Evolutionary conservation across 2,113 vertebrate genomes (phyloP).

Genomic region (Pteropus alecto): DNA sequence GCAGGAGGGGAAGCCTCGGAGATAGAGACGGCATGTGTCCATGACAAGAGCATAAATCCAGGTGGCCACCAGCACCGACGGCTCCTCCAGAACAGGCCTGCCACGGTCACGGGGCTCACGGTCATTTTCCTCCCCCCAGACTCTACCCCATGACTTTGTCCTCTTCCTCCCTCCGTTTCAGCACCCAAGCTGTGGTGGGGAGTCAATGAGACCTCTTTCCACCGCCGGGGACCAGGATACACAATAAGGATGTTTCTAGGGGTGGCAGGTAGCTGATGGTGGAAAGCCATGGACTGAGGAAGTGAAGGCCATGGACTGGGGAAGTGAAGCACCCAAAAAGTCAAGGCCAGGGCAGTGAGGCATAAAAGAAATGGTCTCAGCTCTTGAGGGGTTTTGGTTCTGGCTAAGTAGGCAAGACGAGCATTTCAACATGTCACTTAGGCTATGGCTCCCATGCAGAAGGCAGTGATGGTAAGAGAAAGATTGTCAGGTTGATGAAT

Average conservation of each 20-base stretch:
- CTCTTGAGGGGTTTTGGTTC: not conserved
- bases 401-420: not conserved
- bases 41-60: not conserved
- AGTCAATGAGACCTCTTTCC: not conserved
- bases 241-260: not conserved
- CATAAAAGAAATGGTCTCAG: not conserved
- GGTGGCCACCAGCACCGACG: not conserved
- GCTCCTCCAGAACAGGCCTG: not conserved
- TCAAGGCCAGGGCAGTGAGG: not conserved
- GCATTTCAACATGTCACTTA: not conserved
- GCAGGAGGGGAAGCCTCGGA: accelerated
- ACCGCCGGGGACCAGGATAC: too few species aligned
- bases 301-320: too few species aligned
- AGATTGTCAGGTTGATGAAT: not conserved
- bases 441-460: not conserved
- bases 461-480: not conserved
- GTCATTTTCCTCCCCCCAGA: not conserved
- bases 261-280: not conserved
- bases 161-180: not conserved
- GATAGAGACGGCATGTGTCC: not conserved
- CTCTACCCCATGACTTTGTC: not conserved
- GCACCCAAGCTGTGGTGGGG: not conserved
- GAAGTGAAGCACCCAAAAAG: not conserved
- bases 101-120: accelerated
- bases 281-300: too few species aligned